Evolutionary conservation across 2,888 invertebrate species (phyloP), one percentile per base, ranked within the genome.

Genomic region (Lycia hirtaria): DNA sequence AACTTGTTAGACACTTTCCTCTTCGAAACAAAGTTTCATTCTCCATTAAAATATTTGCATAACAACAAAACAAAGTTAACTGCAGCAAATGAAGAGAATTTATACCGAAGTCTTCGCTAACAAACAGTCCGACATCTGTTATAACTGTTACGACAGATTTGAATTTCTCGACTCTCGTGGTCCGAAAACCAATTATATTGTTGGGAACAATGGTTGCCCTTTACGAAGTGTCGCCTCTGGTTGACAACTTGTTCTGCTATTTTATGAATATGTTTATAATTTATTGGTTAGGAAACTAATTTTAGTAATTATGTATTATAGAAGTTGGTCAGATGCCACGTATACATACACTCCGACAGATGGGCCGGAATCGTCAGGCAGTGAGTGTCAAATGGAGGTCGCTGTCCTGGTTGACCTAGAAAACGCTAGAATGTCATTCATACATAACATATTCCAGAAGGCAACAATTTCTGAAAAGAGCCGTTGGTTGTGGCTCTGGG

Each of bases 121-220:
- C 49, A 52, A 56, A 47, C 44, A 40, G 14, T 48, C 43, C 26
- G 53, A 50, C 52, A 53, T 35, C 35, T 53, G 56, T 60, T 56
- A 54, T 60, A 60, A 51, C 53, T 24, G 57, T 53, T 37, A 22
- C 22, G 15, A 33, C 43, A 26, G 40, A 66, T 69, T 75, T 65
- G 71, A 73, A 73, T 73, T 71, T 73, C 67, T 52, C 64, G 61
- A 61, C 68, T 71, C 61, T 38, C 24, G 50, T 30, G 75, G 73
- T 80, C 75, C 68, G 69, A 75, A 78, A 80, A 77, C 78, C 75
- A 81, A 81, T 82, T 80, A 58, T 43, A 80, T 76, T 77, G 75
- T 80, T 76, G 67, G 64, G 62, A 80, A 78, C 75, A 72, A 55
- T 67, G 61, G 63, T 9, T 14, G 60, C 59, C 68, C 32, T 44